A percentile compares a stretch with the other conserved stretches of the same genome.
phyloP scores from a whole-genome alignment of 2,113 vertebrate genomes.

The Poeciliopsis turrubarensis region DNA sequence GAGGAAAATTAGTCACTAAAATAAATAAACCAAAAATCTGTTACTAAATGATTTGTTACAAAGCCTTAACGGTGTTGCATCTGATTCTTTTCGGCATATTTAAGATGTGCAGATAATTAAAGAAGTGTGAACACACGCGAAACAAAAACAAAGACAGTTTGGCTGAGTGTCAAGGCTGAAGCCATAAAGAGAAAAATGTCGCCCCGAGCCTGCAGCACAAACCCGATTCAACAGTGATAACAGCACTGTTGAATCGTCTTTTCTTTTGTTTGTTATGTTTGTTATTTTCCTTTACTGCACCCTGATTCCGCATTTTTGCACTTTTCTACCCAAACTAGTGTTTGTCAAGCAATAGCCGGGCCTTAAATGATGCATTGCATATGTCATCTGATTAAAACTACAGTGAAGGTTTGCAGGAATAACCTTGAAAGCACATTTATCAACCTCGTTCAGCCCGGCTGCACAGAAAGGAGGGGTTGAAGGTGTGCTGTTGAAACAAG shows the following conservation, averaged over 20 bases:
- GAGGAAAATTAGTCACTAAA: too few relatives aligned
- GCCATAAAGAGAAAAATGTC: slow-evolving; percentile 49
- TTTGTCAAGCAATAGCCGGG: background rate
- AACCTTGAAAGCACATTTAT: slow-evolving; percentile 53
- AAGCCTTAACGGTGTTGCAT: too few relatives aligned
- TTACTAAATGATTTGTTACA: too few relatives aligned
- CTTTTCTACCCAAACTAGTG: background rate
- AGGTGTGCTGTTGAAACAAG: slow-evolving; percentile 58
- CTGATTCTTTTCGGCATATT: too few relatives aligned
- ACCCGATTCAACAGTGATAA: too few relatives aligned
- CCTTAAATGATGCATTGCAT: background rate
- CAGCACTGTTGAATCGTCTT: too few relatives aligned
- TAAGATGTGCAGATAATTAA: background rate
- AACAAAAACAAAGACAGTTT: slow-evolving; percentile 6
- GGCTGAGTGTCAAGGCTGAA: slow-evolving; percentile 20
- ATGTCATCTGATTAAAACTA: background rate
- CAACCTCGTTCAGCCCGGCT: slow-evolving; percentile 46
- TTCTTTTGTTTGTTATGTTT: too few relatives aligned
- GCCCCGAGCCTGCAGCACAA: background rate
- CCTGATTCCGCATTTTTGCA: background rate
- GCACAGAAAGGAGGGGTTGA: slow-evolving; percentile 39
- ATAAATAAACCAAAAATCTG: too few relatives aligned
- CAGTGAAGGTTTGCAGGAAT: slow-evolving; percentile 24
- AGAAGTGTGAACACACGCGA: background rate
- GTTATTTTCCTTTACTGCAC: background rate